These are phyloP conservation scores for Hybognathus amarus DNA, from an alignment of 2,797 vertebrate genomes.

Conservation along the genomic window DNA sequence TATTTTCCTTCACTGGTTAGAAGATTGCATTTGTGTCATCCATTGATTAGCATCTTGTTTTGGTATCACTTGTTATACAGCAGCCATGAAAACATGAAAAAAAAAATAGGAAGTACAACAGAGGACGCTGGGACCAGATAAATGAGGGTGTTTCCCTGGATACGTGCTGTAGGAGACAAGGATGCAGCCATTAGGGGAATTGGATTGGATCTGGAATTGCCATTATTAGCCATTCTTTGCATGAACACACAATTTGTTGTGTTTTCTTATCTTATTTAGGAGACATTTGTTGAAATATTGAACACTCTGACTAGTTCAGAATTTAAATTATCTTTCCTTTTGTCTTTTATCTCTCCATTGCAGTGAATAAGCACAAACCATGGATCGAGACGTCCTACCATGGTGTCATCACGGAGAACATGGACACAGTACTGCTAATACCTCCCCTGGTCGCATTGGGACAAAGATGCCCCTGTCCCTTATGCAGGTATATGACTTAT, in stretches of 20 bases:
- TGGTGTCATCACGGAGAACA: constrained; percentile 95
- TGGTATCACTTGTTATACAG: constrained; percentile 33
- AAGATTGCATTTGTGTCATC: constrained; percentile 44
- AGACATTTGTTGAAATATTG: background rate
- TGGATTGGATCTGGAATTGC: too few species aligned
- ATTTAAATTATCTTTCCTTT: background rate
- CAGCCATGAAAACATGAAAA: background rate
- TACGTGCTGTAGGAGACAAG: constrained; percentile 26
- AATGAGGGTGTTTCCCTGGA: constrained; percentile 35
- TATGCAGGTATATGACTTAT: constrained; percentile 84
- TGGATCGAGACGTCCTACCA: constrained; percentile 99
- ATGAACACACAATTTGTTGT: background rate
- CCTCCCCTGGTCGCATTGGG: constrained; percentile 93
- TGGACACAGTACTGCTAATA: constrained; percentile 93
- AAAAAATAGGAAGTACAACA: constrained; percentile 9
- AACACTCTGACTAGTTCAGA: background rate
- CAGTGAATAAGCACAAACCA: constrained; percentile 98
- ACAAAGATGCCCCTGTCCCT: constrained; percentile 95
- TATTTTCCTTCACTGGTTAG: constrained; percentile 29
- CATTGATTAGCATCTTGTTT: constrained; percentile 50
- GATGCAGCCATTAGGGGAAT: constrained; percentile 8
- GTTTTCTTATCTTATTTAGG: background rate
- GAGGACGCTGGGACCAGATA: constrained; percentile 1
- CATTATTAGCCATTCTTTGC: constrained; percentile 24
- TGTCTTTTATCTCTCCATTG: constrained; percentile 31